phyloP scores from a whole-genome alignment of 1,140 invertebrate species.

The Varroa destructor region DNA sequence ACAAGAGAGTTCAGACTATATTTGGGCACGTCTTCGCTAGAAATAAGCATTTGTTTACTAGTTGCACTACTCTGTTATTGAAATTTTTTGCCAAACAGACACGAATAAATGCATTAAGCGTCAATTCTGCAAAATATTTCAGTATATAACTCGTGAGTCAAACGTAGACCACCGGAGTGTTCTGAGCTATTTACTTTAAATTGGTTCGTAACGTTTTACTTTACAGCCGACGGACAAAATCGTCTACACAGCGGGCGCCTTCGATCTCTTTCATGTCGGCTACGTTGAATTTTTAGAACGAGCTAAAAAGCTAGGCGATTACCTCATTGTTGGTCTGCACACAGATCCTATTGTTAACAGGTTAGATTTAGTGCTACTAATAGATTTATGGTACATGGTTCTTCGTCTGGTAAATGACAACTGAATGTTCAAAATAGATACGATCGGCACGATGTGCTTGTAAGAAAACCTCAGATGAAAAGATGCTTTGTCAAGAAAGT shows the following conservation, averaged over 20 bases:
- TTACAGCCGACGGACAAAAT: conserved; percentile 67
- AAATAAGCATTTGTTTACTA: too few species aligned
- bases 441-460: conserved; percentile 47
- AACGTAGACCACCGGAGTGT: background rate
- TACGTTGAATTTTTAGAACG: conserved; percentile 90
- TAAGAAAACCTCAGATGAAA: background rate
- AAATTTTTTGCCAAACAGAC: too few species aligned
- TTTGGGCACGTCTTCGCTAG: too few species aligned
- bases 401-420: background rate
- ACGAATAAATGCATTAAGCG: too few species aligned
- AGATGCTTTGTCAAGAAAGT: too few species aligned
- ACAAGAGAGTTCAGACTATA: too few species aligned
- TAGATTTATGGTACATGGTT: background rate
- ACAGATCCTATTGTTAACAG: conserved; percentile 62
- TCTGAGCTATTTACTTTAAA: background rate
- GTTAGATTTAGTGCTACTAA: background rate
- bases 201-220: conserved; percentile 3
- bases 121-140: too few species aligned
- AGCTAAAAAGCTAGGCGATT: conserved; percentile 72
- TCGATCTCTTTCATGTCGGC: conserved; percentile 96
- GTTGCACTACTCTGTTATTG: too few species aligned
- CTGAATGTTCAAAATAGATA: background rate
- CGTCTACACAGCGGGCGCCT: conserved; percentile 93
- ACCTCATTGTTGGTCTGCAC: conserved; percentile 92
- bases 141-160: too few species aligned